Percentiles rank a stretch among this genome's conserved stretches.
Evolutionary conservation across 1,140 invertebrate genomes (phyloP).

Genomic region (Bombus superbus): DNA sequence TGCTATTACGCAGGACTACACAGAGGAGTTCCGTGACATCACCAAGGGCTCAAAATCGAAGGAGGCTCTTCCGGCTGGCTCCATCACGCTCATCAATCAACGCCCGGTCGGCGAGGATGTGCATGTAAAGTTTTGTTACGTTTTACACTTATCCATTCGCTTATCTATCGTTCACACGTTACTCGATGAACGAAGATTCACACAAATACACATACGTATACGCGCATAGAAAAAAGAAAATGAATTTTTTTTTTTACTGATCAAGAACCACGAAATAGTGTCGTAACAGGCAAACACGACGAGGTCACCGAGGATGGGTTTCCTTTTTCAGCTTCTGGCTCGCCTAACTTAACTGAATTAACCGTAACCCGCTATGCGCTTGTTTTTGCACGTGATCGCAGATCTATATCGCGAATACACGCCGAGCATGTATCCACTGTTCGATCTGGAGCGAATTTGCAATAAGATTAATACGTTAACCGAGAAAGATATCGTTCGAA

Average conservation of each 20-base stretch:
- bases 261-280: constrained; percentile 29
- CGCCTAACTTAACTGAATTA: constrained; percentile 61
- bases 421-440: constrained; percentile 6
- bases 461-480: neutral
- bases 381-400: constrained; percentile 59
- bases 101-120: constrained; percentile 96
- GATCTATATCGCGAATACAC: constrained; percentile 42
- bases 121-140: constrained; percentile 89
- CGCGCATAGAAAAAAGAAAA: neutral
- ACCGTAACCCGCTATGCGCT: constrained; percentile 62
- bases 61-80: constrained; percentile 93
- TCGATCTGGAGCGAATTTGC: constrained; percentile 38
- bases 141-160: constrained; percentile 65
- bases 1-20: constrained; percentile 93
- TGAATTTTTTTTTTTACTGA: neutral
- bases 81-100: constrained; percentile 98
- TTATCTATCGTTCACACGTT: neutral
- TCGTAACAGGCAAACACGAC: constrained; percentile 33
- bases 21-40: constrained; percentile 98
- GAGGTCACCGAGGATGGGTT: constrained; percentile 64
- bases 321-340: constrained; percentile 66
- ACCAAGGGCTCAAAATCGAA: constrained; percentile 95
- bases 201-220: neutral
- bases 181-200: neutral
- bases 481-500: too few species aligned